Conservation (phyloP, 2,888 invertebrate species). For the Agriotes lineatus region DNA sequence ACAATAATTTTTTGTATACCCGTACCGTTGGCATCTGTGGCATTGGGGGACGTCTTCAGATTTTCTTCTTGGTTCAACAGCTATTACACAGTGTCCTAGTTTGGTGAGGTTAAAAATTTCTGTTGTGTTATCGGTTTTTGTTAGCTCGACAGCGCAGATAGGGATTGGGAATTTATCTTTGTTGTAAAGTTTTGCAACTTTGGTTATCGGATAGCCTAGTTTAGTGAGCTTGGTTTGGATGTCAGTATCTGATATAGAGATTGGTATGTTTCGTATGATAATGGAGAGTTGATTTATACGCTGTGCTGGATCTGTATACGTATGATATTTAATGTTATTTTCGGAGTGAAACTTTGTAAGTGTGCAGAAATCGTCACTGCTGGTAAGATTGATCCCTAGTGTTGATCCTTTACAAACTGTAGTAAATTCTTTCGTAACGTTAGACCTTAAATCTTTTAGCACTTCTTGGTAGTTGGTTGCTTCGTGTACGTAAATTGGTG, state of each 20-base stretch:
- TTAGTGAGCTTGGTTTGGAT: neutral
- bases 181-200: neutral
- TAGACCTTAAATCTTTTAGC: too few relatives aligned
- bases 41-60: too few relatives aligned
- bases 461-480: too few relatives aligned
- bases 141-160: conserved; percentile 9
- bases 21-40: too few relatives aligned
- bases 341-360: neutral
- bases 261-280: neutral
- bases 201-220: neutral
- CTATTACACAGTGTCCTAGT: neutral
- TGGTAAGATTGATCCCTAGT: too few relatives aligned
- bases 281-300: neutral
- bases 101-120: neutral
- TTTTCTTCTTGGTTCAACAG: too few relatives aligned
- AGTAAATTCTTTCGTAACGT: too few relatives aligned
- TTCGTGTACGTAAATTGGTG: too few relatives aligned
- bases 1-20: too few relatives aligned
- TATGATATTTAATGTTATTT: neutral
- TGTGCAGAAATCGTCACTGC: neutral
- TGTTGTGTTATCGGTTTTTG: neutral
- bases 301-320: neutral
- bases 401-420: too few relatives aligned
- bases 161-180: conserved; percentile 10
- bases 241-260: conserved; percentile 5